A percentile compares a stretch with the other conserved stretches of the same genome.
Conservation (phyloP, 1,140 invertebrate genomes). For the Meloidogyne exigua region DNA sequence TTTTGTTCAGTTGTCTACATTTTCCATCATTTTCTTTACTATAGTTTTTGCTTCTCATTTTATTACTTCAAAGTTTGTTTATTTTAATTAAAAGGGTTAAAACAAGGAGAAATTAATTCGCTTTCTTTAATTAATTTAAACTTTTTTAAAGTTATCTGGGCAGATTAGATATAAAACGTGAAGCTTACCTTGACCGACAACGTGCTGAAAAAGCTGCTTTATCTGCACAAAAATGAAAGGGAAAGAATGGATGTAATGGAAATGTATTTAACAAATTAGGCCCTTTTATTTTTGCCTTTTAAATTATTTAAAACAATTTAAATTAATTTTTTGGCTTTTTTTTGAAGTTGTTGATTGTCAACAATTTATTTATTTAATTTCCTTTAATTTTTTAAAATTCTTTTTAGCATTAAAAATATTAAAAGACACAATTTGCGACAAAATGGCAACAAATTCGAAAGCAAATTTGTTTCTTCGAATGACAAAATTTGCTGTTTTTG, state of each 20-base stretch:
- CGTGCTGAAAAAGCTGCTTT: background rate
- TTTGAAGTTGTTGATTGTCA: background rate
- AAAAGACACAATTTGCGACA: background rate
- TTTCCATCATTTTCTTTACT: background rate
- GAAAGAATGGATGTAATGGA: too few species aligned
- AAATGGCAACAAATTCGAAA: background rate
- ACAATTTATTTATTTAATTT: background rate
- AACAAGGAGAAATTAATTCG: too few species aligned
- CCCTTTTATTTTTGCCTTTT: background rate
- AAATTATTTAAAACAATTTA: background rate
- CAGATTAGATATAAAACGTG: background rate
- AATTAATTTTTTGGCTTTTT: background rate
- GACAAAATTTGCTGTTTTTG: background rate
- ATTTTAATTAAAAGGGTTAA: too few species aligned
- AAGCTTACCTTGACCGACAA: background rate
- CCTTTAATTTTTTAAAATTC: background rate
- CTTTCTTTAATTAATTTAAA: background rate
- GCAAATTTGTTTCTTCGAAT: background rate
- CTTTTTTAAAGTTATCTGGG: background rate
- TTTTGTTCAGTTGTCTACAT: background rate
- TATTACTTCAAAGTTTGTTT: slow-evolving; percentile 2
- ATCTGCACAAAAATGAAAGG: background rate
- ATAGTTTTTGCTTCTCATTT: background rate
- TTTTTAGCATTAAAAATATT: background rate
- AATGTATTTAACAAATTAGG: too few species aligned